Evolutionary conservation across 2,888 invertebrate species (phyloP).

Genomic region (Brachyptera putata): DNA sequence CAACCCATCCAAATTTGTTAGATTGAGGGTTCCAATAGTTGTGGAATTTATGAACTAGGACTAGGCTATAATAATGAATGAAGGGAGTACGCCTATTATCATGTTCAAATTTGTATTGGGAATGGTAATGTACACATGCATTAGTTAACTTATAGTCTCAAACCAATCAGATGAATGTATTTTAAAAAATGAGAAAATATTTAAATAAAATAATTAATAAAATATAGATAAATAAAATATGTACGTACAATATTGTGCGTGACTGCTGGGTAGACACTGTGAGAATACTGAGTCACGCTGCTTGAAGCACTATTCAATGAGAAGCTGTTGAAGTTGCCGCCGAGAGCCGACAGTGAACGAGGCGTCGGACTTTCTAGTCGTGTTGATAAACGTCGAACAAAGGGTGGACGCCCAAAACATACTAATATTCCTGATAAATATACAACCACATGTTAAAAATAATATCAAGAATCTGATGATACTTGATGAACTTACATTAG

Average conservation of each 20-base stretch:
- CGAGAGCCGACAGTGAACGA: conserved; percentile 69
- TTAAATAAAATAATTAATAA: too few species aligned
- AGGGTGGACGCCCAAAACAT: conserved; percentile 75
- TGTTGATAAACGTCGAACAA: conserved; percentile 60
- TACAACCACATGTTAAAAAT: neutral
- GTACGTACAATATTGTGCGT: conserved; percentile 43
- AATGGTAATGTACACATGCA: too few species aligned
- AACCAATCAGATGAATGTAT: too few species aligned
- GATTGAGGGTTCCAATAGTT: too few species aligned
- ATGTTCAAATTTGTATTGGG: too few species aligned
- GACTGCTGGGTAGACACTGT: conserved; percentile 37
- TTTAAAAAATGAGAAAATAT: too few species aligned
- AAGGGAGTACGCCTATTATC: too few species aligned
- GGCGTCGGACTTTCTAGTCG: conserved; percentile 76
- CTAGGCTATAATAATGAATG: too few species aligned
- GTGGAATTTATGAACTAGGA: too few species aligned
- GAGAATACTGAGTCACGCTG: conserved; percentile 34
- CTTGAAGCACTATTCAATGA: conserved; percentile 16
- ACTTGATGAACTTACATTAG: neutral
- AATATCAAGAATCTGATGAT: neutral
- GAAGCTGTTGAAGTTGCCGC: conserved; percentile 38
- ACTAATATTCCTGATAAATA: conserved; percentile 60
- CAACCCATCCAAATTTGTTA: too few species aligned
- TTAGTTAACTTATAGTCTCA: too few species aligned
- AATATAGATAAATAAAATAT: too few species aligned